phyloP scores from a whole-genome alignment of 2,797 vertebrate species.

The Anguilla marmorata region DNA sequence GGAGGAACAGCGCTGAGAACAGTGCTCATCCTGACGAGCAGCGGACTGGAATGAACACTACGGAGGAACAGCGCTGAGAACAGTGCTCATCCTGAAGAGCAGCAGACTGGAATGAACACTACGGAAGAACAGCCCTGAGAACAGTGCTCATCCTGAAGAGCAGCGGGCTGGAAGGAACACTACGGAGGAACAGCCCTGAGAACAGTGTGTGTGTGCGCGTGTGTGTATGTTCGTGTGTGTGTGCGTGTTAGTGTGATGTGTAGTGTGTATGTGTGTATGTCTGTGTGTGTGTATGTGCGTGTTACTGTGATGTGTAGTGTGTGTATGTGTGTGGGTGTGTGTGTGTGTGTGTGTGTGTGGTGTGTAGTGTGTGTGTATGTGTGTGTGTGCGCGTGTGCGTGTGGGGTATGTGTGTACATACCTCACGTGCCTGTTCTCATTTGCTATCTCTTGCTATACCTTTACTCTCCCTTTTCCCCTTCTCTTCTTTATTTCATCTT shows the following conservation, averaged over 20 bases:
- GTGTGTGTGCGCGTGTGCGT: slow-evolving; percentile 9
- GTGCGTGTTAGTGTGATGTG: slow-evolving; percentile 12
- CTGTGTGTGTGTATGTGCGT: slow-evolving; percentile 8
- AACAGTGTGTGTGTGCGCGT: too few relatives aligned
- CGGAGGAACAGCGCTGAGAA: too few relatives aligned
- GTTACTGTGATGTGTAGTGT: not conserved
- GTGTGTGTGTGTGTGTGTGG: not conserved
- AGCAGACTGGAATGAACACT: too few relatives aligned
- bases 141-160: not conserved
- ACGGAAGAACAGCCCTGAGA: not conserved
- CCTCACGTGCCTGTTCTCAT: too few relatives aligned
- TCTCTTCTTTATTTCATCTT: slow-evolving; percentile 23
- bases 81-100: too few relatives aligned
- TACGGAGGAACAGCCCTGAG: too few relatives aligned
- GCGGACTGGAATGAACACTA: too few relatives aligned
- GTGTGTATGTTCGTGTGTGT: slow-evolving; percentile 14
- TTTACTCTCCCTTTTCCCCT: slow-evolving; percentile 5
- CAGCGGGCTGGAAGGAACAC: too few relatives aligned
- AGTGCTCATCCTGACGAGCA: too few relatives aligned
- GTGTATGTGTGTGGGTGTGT: not conserved
- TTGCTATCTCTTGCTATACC: not conserved
- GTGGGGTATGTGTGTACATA: too few relatives aligned
- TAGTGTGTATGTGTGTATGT: not conserved
- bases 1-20: too few relatives aligned
- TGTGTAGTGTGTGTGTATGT: not conserved